Percentiles rank a stretch among this genome's conserved stretches.
Evolutionary conservation across 2,888 invertebrate species (phyloP).

Genomic region (Pandemis heparana): DNA sequence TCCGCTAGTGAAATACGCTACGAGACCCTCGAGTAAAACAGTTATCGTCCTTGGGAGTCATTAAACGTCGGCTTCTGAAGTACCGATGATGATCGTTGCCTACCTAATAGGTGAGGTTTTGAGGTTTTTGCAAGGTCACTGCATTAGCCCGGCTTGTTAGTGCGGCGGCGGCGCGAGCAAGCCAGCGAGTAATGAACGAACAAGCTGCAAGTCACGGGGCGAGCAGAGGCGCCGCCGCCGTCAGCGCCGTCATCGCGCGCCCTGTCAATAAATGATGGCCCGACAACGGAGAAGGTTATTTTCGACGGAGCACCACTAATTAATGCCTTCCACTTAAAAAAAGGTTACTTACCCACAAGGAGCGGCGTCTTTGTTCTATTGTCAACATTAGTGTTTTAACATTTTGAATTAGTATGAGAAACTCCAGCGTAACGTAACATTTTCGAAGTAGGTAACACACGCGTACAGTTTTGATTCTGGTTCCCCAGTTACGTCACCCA

Average conservation of each 20-base stretch:
- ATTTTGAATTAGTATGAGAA: conserved; percentile 45
- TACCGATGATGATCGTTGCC: conserved; percentile 44
- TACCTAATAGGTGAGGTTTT: conserved; percentile 44
- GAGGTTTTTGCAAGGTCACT: conserved; percentile 81
- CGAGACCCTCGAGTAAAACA: conserved; percentile 63
- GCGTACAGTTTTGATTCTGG: conserved; percentile 36
- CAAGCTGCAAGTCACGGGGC: conserved; percentile 79
- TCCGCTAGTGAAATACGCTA: conserved; percentile 57
- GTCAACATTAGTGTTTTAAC: conserved; percentile 64
- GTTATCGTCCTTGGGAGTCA: conserved; percentile 75
- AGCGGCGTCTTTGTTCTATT: conserved; percentile 76
- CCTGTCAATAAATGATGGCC: conserved; percentile 78
- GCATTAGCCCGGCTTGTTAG: conserved; percentile 85
- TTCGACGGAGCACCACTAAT: conserved; percentile 80
- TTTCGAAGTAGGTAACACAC: neutral
- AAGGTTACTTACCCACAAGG: conserved; percentile 63
- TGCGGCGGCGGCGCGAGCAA: conserved; percentile 57
- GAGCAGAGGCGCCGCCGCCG: conserved; percentile 73
- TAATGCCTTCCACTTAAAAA: conserved; percentile 75
- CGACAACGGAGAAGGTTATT: conserved; percentile 82
- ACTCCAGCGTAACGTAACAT: neutral
- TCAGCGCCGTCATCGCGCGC: conserved; percentile 73
- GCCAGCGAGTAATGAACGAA: conserved; percentile 72
- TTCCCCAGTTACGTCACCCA: conserved; percentile 38
- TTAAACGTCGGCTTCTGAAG: conserved; percentile 81